Conservation (phyloP, 2,113 vertebrate species). For the Tympanuchus pallidicinctus region DNA sequence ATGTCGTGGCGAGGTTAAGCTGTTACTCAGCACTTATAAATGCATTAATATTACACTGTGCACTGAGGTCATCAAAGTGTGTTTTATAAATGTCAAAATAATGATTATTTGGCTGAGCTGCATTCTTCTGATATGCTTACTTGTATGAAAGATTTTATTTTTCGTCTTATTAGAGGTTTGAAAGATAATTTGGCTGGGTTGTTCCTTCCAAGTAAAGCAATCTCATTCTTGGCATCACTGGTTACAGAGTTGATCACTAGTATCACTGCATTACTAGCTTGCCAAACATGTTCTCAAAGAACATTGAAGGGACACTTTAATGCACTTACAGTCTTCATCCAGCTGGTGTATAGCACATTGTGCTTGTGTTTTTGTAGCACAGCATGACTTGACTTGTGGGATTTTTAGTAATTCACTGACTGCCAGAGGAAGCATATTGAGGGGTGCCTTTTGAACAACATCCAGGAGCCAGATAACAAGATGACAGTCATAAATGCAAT, state of each 20-base stretch:
- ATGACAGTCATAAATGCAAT: neutral
- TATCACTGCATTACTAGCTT: neutral
- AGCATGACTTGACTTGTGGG: neutral
- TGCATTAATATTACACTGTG: neutral
- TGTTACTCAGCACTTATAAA: neutral
- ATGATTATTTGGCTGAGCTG: conserved; percentile 1
- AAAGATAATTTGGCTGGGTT: conserved; percentile 55
- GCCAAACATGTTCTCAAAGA: conserved; percentile 39
- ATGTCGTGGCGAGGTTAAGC: neutral
- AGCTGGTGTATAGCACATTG: neutral
- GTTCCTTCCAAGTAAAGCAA: conserved; percentile 42
- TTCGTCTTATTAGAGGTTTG: conserved; percentile 19
- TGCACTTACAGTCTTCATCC: conserved; percentile 34
- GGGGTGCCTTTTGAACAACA: neutral
- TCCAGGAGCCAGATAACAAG: neutral
- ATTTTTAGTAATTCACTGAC: conserved; percentile 3
- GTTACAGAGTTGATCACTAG: neutral
- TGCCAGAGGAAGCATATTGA: conserved; percentile 2
- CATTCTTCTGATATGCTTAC: conserved; percentile 36
- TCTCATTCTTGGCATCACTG: conserved; percentile 21
- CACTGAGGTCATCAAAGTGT: neutral
- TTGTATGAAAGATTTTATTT: neutral
- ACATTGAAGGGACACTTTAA: conserved; percentile 42
- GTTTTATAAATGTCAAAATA: conserved; percentile 24
- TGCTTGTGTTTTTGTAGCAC: neutral